Evolutionary conservation across 2,113 vertebrate species (phyloP).

Genomic region (Crotalus tigris): DNA sequence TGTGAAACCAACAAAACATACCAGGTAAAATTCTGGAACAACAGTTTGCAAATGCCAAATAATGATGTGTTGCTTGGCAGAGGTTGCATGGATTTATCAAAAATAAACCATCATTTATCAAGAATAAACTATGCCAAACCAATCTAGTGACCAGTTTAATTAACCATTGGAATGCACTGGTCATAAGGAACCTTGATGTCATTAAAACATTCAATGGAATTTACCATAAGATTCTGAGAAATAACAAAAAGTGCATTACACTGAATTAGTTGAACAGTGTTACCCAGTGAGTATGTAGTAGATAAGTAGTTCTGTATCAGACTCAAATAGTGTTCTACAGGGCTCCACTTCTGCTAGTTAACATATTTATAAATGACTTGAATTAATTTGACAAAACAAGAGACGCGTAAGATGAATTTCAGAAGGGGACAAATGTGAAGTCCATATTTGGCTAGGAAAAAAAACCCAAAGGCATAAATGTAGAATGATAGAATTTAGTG

Average conservation of each 20-base stretch:
- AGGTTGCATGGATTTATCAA: background rate
- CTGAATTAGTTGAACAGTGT: background rate
- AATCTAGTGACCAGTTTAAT: background rate
- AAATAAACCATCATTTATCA: background rate
- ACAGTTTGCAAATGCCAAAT: background rate
- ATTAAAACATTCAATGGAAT: background rate
- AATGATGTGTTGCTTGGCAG: background rate
- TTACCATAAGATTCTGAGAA: background rate
- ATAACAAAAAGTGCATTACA: background rate
- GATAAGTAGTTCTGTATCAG: background rate
- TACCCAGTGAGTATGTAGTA: background rate
- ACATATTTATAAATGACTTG: background rate
- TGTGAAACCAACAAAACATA: background rate
- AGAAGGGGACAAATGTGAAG: background rate
- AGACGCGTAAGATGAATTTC: background rate
- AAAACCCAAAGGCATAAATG: background rate
- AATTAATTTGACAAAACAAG: background rate
- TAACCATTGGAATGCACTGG: background rate
- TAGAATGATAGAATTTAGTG: background rate
- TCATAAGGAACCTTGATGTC: background rate
- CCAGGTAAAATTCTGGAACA: background rate
- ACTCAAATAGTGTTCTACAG: background rate
- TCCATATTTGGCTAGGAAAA: background rate
- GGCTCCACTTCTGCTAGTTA: background rate
- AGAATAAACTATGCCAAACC: background rate